These are phyloP conservation scores for Hipposideros larvatus DNA, from an alignment of 2,797 vertebrate genomes.

Conservation along the genomic window DNA sequence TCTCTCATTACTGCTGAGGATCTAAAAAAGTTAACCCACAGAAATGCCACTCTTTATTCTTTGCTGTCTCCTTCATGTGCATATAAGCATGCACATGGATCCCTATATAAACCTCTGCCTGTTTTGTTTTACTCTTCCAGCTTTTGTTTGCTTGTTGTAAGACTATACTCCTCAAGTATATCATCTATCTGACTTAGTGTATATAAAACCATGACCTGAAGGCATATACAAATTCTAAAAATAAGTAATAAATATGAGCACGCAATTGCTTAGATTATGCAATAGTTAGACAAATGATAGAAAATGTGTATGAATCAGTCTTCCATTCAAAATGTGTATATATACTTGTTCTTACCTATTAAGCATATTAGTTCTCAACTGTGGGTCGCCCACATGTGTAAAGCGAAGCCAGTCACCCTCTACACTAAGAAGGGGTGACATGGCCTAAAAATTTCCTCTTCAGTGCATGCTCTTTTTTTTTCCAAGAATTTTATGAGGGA, in stretches of 20 bases:
- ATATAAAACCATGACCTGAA: neutral
- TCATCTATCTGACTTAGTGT: neutral
- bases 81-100: fast-evolving
- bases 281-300: neutral
- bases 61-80: neutral
- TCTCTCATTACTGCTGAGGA: neutral
- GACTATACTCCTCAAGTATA: neutral
- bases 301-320: neutral
- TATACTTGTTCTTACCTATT: neutral
- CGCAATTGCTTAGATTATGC: neutral
- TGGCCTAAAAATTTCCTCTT: neutral
- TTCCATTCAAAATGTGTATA: neutral
- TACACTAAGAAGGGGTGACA: fast-evolving
- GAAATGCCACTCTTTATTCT: neutral
- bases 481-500: too few species aligned
- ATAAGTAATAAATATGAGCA: neutral
- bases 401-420: neutral
- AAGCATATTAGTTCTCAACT: neutral
- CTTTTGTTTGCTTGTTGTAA: neutral
- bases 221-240: neutral
- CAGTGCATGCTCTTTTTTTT: neutral
- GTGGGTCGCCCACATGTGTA: too few species aligned
- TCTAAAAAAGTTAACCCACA: neutral
- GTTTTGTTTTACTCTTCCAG: neutral
- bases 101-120: neutral